Evolutionary conservation across 2,113 vertebrate species (phyloP).

Genomic region (Thalassarche chlororhynchos): DNA sequence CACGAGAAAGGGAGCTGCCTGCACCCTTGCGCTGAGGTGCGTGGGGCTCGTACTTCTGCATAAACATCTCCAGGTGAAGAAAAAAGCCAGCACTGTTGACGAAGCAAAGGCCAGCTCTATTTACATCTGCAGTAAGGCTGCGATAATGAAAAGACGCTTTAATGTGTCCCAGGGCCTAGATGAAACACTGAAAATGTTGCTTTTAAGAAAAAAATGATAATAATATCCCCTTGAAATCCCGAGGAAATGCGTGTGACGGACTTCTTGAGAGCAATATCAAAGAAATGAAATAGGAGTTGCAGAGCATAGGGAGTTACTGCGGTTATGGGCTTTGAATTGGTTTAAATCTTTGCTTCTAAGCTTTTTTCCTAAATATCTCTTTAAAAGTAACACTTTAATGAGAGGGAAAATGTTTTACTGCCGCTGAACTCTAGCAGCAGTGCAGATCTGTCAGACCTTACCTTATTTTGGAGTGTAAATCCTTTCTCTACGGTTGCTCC

Average conservation of each 20-base stretch:
- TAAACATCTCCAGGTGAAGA: not conserved
- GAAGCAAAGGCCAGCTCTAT: slow-evolving; percentile 30
- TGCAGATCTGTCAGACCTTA: not conserved
- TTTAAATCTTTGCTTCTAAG: slow-evolving; percentile 57
- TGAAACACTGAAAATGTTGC: slow-evolving; percentile 58
- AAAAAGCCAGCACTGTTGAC: not conserved
- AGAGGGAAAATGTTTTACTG: slow-evolving; percentile 25
- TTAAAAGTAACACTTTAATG: slow-evolving; percentile 55
- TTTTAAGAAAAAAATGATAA: slow-evolving; percentile 47
- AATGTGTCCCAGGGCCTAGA: slow-evolving; percentile 44
- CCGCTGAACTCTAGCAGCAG: not conserved
- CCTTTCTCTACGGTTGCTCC: not conserved
- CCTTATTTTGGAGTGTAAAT: slow-evolving; percentile 2
- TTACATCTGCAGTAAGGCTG: slow-evolving; percentile 22
- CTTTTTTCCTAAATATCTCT: not conserved
- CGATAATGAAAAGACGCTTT: not conserved
- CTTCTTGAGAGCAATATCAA: slow-evolving; percentile 59
- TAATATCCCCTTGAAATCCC: slow-evolving; percentile 50
- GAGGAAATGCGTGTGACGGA: not conserved
- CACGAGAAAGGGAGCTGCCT: not conserved
- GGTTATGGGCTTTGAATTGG: slow-evolving; percentile 25
- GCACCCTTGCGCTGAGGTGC: not conserved
- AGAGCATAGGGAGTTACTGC: slow-evolving; percentile 23
- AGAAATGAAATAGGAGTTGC: slow-evolving; percentile 29
- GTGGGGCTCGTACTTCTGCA: not conserved